Conservation (phyloP, 2,113 vertebrate species). For the Thinocorus orbignyianus region DNA sequence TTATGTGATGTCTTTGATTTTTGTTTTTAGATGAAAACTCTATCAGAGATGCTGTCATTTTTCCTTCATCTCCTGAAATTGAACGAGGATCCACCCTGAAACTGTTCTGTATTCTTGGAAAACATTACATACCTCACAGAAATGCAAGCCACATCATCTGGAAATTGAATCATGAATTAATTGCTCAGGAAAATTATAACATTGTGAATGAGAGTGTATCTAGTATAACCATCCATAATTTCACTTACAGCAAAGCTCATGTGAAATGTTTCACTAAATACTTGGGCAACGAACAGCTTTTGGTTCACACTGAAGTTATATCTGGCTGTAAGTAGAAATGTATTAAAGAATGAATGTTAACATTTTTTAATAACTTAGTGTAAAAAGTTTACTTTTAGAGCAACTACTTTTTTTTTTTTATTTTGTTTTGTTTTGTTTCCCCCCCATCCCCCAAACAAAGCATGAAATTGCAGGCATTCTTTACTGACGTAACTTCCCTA, state of each 20-base stretch:
- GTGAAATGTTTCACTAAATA: slow-evolving; percentile 48
- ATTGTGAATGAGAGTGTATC: slow-evolving; percentile 54
- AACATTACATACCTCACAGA: neutral
- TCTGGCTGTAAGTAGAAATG: slow-evolving; percentile 67
- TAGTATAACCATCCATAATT: slow-evolving; percentile 52
- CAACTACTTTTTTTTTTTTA: neutral
- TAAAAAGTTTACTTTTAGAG: neutral
- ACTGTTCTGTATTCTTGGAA: slow-evolving; percentile 39
- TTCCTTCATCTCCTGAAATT: slow-evolving; percentile 44
- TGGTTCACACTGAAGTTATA: slow-evolving; percentile 38
- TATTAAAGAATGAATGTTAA: neutral
- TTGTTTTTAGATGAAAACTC: slow-evolving; percentile 25
- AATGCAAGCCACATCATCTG: slow-evolving; percentile 68
- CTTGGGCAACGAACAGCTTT: neutral
- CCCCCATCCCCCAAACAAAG: neutral
- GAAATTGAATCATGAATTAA: slow-evolving; percentile 45
- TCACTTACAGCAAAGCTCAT: slow-evolving; percentile 32
- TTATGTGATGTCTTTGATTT: neutral
- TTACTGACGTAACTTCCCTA: neutral
- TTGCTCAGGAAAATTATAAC: slow-evolving; percentile 5
- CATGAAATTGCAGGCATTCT: neutral
- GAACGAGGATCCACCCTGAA: slow-evolving; percentile 41
- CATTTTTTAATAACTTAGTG: neutral
- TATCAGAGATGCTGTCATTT: slow-evolving; percentile 16
- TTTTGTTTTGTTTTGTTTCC: neutral